Percentiles rank a stretch among this genome's conserved stretches.
Evolutionary conservation across 2,888 invertebrate species (phyloP).

Genomic region (Hypena proboscidalis): DNA sequence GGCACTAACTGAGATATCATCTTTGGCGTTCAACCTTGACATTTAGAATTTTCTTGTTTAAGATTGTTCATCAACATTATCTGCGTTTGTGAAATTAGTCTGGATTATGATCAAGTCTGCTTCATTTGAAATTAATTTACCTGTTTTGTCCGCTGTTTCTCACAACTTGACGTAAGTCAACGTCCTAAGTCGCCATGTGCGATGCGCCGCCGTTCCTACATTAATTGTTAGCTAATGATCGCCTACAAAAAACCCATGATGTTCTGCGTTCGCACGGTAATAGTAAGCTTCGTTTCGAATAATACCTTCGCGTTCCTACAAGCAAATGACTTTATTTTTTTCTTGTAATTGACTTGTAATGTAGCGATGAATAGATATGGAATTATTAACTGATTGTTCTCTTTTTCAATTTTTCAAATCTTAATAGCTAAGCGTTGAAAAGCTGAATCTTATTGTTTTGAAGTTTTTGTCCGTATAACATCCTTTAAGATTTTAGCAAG

Average conservation of each 20-base stretch:
- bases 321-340: constrained; percentile 42
- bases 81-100: constrained; percentile 6
- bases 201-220: constrained; percentile 52
- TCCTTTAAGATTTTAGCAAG: constrained; percentile 24
- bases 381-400: constrained; percentile 12
- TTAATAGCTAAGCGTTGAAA: too few relatives aligned
- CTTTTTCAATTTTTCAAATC: neutral
- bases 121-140: constrained; percentile 12
- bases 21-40: constrained; percentile 18
- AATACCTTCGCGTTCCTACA: constrained; percentile 22
- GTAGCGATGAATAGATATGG: constrained; percentile 24
- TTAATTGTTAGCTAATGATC: constrained; percentile 73
- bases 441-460: neutral
- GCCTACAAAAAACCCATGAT: constrained; percentile 56
- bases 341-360: constrained; percentile 30
- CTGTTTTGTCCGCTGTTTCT: constrained; percentile 35
- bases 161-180: constrained; percentile 45
- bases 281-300: constrained; percentile 33
- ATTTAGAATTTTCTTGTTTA: constrained; percentile 14
- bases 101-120: constrained; percentile 10
- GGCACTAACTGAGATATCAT: constrained; percentile 4
- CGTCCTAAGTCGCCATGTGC: constrained; percentile 52
- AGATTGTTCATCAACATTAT: constrained; percentile 4
- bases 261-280: constrained; percentile 63
- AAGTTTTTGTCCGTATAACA: constrained; percentile 14